A percentile compares a stretch with the other conserved stretches of the same genome.
Evolutionary conservation across 2,113 vertebrate species (phyloP).

Genomic region (Cyprinodon tularosa): DNA sequence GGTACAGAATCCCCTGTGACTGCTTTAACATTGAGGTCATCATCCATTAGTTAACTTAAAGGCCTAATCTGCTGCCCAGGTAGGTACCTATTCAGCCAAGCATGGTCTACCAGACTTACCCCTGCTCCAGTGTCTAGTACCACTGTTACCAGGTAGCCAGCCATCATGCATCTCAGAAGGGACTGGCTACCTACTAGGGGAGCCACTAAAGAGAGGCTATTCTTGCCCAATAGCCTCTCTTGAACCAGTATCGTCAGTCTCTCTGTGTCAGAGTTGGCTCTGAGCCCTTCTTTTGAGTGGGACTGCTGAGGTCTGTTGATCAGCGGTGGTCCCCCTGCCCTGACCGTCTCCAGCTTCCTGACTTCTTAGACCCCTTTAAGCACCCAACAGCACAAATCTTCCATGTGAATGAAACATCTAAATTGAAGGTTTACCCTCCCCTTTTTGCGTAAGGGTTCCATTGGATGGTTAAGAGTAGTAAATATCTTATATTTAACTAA

Average conservation of each 20-base stretch:
- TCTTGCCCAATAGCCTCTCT: not conserved
- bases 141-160: conserved; percentile 1
- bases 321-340: conserved; percentile 17
- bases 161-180: conserved; percentile 14
- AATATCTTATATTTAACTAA: too few relatives aligned
- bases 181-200: conserved; percentile 2
- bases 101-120: not conserved
- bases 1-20: not conserved
- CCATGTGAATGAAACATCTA: too few relatives aligned
- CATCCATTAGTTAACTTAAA: not conserved
- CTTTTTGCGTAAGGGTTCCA: too few relatives aligned
- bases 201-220: not conserved
- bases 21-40: not conserved
- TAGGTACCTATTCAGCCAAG: not conserved
- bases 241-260: too few relatives aligned
- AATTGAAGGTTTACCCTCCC: too few relatives aligned
- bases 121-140: conserved; percentile 8
- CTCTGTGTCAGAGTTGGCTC: too few relatives aligned
- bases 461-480: too few relatives aligned
- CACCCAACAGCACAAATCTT: conserved; percentile 5
- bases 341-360: conserved; percentile 11
- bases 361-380: not conserved
- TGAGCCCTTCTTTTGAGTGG: not conserved
- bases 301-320: not conserved
- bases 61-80: not conserved